Base-by-base conservation (phyloP, 2,888 invertebrate species). In the Poecilus cupreus region DNA sequence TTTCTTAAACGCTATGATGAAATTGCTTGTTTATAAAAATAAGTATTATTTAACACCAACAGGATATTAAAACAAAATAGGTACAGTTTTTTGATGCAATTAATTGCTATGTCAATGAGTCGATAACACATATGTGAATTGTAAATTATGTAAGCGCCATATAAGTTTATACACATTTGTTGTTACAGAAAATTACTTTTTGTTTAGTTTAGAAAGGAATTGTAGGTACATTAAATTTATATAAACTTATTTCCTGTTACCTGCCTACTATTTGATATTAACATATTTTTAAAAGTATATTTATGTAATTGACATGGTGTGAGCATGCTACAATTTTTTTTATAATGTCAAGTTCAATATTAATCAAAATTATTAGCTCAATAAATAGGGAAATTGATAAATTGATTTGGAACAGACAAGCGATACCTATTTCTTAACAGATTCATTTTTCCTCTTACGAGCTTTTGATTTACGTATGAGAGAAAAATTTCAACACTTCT, bases 151-250 rank as follows among this genome's bases (percentile, higher is more conserved):
- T 60, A 60, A 60, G 26, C 10, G 6, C 60, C 22, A 13, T 60
- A 60, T 26, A 60, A 22, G 24, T 24, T n/a, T n/a, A 60, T 13
- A 60, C 11, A 24, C 24, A 60, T 60, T 60, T 60, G 60, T 60
- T 60, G 24, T 60, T 60, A 3, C 64, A 68, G 24, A 24, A 37
- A 11, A 68, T 37, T 5, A 18, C 13, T 68, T 37, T 39, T 37
- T 68, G 37, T 68, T 68, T 11, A 13, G 16, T 68, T 68, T 68
- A 68, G 64, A 68, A 68, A 68, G 64, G 64, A 68, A 37, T 37
- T 68, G 18, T n/a, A n/a, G n/a, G n/a, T 37, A 6, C 16, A 16
- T 68, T 32, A 32, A 32, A 32, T 32, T 16, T 51, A 11, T 68
- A 60, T 24, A 13, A 60, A 60, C 22, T 24, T 68, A 68, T 37